Base-by-base conservation (phyloP, 2,888 invertebrate genomes). In the Yponomeuta evonymella region DNA sequence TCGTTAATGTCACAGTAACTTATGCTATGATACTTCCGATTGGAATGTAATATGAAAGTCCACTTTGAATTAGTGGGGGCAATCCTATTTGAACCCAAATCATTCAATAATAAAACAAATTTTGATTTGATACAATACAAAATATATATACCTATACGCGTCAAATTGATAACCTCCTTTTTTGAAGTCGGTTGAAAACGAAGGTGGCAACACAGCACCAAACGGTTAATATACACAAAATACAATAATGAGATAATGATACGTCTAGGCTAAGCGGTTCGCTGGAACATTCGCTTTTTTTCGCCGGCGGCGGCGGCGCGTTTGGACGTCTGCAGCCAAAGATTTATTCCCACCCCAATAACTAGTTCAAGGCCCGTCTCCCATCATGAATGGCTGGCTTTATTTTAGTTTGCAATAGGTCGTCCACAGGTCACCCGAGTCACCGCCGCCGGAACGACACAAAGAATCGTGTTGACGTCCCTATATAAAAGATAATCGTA, bases 211-310 rank as follows among this genome's bases (percentile, higher is more conserved):
- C 74, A 75, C 76, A 73, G 74, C 73, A 73, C 73, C 71, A 73
- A 70, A 77, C 76, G 78, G 79, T 76, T 76, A 77, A 76, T 75
- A 75, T 63, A 73, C 67, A 79, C 83, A 81, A 83, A 83, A 83
- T 86, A 86, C 82, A 83, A 86, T 89, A 90, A 90, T 89, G 83
- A 86, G 86, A 86, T 91, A 91, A 91, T 92, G 80, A 90, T 83
- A 89, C 81, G 88, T 89, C 88, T 89, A 84, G 77, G 80, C 80
- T 85, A 86, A 85, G 82, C 85, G 86, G 81, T 85, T 83, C 83
- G 79, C 80, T 81, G 84, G 86, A 87, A 78, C 79, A 77, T 78
- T 75, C 79, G 74, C 80, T 78, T 87, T 88, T 88, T 80, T 89
- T 85, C 30, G n/a, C 11, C 64, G 70, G 65, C 70, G 75, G 77